Evolutionary conservation across 2,888 invertebrate genomes (phyloP).

Genomic region (Caenorhabditis panamensis): DNA sequence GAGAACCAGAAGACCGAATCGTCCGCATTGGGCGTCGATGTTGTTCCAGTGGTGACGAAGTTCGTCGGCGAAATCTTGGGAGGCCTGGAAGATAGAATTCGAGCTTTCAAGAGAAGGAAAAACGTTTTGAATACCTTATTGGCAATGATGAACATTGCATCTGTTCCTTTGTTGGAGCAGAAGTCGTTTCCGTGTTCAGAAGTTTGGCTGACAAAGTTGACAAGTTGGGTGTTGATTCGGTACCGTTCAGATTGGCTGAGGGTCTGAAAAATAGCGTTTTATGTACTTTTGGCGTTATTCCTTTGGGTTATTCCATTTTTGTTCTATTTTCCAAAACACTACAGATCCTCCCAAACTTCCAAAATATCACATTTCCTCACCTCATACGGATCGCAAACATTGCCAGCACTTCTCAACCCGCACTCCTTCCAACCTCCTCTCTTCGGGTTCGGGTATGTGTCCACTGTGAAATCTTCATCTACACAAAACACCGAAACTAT

Average conservation of each 20-base stretch:
- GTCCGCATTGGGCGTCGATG: slow-evolving; percentile 69
- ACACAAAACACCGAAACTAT: slow-evolving; percentile 3
- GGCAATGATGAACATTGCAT: slow-evolving; percentile 63
- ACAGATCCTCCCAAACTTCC: not conserved
- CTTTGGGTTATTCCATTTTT: too few relatives aligned
- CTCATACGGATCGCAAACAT: slow-evolving; percentile 73
- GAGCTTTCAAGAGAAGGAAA: not conserved
- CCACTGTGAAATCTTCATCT: slow-evolving; percentile 59
- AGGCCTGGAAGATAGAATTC: slow-evolving; percentile 45
- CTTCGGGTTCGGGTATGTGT: slow-evolving; percentile 69
- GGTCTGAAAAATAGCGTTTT: slow-evolving; percentile 49
- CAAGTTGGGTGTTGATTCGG: slow-evolving; percentile 67
- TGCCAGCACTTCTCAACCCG: slow-evolving; percentile 60
- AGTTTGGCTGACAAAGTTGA: slow-evolving; percentile 56
- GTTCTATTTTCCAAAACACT: not conserved
- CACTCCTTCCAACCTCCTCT: slow-evolving; percentile 65
- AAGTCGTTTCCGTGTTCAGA: slow-evolving; percentile 58
- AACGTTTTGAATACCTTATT: slow-evolving; percentile 28
- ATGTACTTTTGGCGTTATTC: not conserved
- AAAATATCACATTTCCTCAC: slow-evolving; percentile 32
- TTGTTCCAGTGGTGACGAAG: slow-evolving; percentile 67
- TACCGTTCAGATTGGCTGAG: slow-evolving; percentile 69
- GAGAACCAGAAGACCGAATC: slow-evolving; percentile 64
- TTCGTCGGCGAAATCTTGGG: slow-evolving; percentile 65
- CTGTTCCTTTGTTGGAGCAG: slow-evolving; percentile 68